These are phyloP conservation scores for Sarcophaga caerulescens DNA, from an alignment of 2,888 invertebrate genomes.

Conservation along the genomic window DNA sequence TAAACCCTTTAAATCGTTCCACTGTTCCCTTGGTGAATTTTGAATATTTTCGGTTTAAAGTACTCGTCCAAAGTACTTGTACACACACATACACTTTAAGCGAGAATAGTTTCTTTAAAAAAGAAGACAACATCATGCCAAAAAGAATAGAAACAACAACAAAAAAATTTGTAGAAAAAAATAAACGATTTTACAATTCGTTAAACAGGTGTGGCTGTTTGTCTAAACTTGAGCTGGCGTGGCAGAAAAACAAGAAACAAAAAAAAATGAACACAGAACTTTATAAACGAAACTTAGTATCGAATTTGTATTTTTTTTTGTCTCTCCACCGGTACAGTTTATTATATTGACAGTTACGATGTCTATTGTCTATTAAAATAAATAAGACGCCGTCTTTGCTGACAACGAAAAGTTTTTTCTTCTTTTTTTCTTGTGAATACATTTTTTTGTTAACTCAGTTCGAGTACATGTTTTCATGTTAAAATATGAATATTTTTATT, in stretches of 20 bases:
- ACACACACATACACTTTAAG: background rate
- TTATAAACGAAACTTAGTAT: conserved; percentile 8
- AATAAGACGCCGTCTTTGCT: conserved; percentile 17
- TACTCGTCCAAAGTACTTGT: background rate
- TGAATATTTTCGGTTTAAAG: no score
- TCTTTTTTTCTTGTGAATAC: background rate
- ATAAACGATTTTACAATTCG: conserved; percentile 53
- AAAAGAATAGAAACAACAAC: background rate
- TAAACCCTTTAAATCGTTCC: background rate
- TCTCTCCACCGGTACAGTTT: conserved; percentile 28
- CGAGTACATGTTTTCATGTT: background rate
- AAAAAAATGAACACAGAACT: conserved; percentile 15
- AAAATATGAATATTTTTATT: background rate
- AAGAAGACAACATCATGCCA: conserved; percentile 25
- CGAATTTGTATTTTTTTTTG: conserved; percentile 12
- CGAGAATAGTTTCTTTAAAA: conserved; percentile 10
- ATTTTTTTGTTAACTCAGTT: background rate
- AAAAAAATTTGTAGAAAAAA: background rate
- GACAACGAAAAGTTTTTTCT: background rate
- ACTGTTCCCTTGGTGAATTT: background rate
- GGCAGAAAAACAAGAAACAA: background rate
- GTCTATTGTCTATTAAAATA: conserved; percentile 28
- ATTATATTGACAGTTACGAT: conserved; percentile 61
- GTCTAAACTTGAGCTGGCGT: conserved; percentile 46
- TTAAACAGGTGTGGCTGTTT: conserved; percentile 58